Evolutionary conservation across 2,888 invertebrate genomes (phyloP).

Genomic region (Drosophila pegasa): DNA sequence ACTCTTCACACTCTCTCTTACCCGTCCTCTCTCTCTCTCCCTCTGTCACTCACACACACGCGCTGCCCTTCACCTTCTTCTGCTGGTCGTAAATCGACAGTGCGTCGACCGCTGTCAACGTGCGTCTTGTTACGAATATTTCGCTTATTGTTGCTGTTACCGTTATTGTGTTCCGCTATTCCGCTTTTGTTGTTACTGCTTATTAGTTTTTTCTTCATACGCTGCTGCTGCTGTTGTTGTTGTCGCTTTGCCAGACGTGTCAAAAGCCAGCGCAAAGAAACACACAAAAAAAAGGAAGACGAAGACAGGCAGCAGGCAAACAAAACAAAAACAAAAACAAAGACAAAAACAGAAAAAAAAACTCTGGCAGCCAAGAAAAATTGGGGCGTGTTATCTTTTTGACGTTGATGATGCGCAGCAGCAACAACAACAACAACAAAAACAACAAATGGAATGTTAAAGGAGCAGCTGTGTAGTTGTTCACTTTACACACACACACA

Average conservation of each 20-base stretch:
- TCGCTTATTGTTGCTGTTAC: constrained; percentile 27
- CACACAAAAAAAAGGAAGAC: constrained; percentile 7
- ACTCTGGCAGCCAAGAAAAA: constrained; percentile 64
- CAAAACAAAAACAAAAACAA: constrained; percentile 24
- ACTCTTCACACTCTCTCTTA: background rate
- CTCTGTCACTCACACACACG: background rate
- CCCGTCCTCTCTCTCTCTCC: background rate
- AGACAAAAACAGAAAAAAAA: constrained; percentile 25
- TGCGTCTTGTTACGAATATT: constrained; percentile 41
- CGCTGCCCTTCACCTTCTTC: constrained; percentile 13
- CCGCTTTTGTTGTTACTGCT: constrained; percentile 42
- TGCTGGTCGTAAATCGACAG: constrained; percentile 54
- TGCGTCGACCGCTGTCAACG: constrained; percentile 70
- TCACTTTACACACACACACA: constrained; percentile 18
- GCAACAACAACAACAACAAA: constrained; percentile 21
- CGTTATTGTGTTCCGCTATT: constrained; percentile 24
- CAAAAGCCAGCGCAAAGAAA: constrained; percentile 24
- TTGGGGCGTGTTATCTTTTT: constrained; percentile 73
- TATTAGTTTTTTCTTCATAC: constrained; percentile 66
- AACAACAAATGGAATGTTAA: constrained; percentile 15
- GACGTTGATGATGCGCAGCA: constrained; percentile 69
- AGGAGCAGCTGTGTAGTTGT: constrained; percentile 45
- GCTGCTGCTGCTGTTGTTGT: constrained; percentile 27
- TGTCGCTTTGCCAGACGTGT: constrained; percentile 40
- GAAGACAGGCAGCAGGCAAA: background rate